Percentiles rank a stretch among this genome's conserved stretches.
phyloP scores from a whole-genome alignment of 1,140 invertebrate species.

The Dysdera silvatica region DNA sequence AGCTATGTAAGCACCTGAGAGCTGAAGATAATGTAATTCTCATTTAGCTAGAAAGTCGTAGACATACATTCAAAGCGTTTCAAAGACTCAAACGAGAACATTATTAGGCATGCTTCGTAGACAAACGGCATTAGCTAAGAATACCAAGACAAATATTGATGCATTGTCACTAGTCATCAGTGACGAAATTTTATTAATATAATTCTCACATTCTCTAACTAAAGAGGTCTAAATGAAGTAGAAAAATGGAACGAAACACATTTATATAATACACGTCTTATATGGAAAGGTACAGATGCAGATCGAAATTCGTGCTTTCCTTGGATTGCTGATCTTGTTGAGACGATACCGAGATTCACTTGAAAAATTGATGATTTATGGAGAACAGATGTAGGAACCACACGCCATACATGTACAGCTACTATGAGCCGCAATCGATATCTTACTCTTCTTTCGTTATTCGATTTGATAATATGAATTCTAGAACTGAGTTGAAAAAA shows the following conservation, averaged over 20 bases:
- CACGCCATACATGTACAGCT: no score
- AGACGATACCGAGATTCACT: not conserved
- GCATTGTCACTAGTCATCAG: not conserved
- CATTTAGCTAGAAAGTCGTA: no score
- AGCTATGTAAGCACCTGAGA: no score
- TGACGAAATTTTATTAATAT: not conserved
- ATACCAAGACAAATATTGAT: not conserved
- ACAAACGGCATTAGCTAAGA: no score
- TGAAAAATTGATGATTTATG: not conserved
- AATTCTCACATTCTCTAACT: not conserved
- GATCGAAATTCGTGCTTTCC: not conserved
- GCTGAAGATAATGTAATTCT: no score
- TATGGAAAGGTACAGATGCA: not conserved
- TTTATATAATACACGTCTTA: not conserved
- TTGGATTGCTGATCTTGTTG: not conserved
- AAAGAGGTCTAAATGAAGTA: not conserved
- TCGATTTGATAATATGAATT: no score
- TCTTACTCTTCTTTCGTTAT: no score
- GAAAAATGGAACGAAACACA: not conserved
- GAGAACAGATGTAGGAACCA: not conserved
- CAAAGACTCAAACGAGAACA: no score
- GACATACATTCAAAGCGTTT: no score
- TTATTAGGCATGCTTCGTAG: no score
- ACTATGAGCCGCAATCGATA: no score
- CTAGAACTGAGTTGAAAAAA: no score